Evolutionary conservation across 2,113 vertebrate genomes (phyloP).

Genomic region (Nibea albiflora): DNA sequence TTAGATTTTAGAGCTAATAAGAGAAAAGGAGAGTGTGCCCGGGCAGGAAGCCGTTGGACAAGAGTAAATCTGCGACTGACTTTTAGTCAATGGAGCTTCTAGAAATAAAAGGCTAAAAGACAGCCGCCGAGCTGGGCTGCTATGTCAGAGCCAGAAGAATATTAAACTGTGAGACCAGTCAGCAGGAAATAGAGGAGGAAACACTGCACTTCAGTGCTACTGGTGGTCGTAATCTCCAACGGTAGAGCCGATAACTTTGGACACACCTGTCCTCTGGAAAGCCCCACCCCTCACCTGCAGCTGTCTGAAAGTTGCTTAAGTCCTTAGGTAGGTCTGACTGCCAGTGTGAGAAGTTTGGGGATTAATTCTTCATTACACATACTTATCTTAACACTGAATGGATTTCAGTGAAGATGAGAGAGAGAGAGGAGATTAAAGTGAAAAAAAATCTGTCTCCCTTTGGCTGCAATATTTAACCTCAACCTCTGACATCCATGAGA

Average conservation of each 20-base stretch:
- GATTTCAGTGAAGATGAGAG: conserved; percentile 37
- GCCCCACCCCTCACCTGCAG: not conserved
- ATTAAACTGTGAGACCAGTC: too few species aligned
- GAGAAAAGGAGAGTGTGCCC: too few species aligned
- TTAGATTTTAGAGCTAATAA: too few species aligned
- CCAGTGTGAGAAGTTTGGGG: conserved; percentile 11
- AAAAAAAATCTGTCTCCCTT: conserved; percentile 4
- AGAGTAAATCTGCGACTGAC: too few species aligned
- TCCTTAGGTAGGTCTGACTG: conserved; percentile 35
- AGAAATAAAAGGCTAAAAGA: too few species aligned
- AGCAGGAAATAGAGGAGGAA: not conserved
- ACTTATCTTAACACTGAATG: conserved; percentile 18
- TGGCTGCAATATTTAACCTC: conserved; percentile 39
- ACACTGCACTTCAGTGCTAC: not conserved
- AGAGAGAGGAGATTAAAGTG: conserved; percentile 6
- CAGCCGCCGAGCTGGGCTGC: too few species aligned
- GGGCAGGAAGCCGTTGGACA: too few species aligned
- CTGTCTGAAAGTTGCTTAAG: not conserved
- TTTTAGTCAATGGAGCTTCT: too few species aligned
- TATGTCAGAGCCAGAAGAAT: too few species aligned
- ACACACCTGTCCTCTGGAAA: conserved; percentile 4
- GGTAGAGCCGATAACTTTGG: not conserved
- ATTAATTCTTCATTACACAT: conserved; percentile 53
- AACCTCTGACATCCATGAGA: conserved; percentile 28
- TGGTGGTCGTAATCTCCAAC: not conserved